A percentile compares a stretch with the other conserved stretches of the same genome.
These are phyloP conservation scores for Bos javanicus DNA, from an alignment of 2,113 vertebrate genomes.

Conservation along the genomic window DNA sequence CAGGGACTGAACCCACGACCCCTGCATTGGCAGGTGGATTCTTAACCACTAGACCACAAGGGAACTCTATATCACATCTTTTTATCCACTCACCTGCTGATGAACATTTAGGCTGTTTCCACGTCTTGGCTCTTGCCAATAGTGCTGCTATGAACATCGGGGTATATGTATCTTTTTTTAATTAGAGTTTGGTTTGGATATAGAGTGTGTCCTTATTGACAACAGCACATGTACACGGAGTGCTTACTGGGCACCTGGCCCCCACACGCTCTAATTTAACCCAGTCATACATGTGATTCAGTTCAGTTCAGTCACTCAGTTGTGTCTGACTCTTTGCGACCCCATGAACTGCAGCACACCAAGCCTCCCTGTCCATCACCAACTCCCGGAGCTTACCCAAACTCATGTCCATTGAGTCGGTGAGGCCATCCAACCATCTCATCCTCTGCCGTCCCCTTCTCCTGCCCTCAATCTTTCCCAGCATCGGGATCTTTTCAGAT, in stretches of 20 bases:
- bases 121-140: background rate
- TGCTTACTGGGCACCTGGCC: fast-evolving
- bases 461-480: background rate
- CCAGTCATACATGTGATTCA: background rate
- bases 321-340: fast-evolving
- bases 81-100: background rate
- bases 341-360: background rate
- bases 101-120: background rate
- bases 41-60: background rate
- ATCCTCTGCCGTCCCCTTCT: background rate
- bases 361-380: background rate
- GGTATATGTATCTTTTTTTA: background rate
- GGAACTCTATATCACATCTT: background rate
- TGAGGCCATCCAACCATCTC: background rate
- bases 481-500: background rate
- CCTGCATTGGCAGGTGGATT: background rate
- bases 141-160: background rate
- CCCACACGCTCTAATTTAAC: fast-evolving
- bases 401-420: background rate
- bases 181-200: background rate
- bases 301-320: background rate
- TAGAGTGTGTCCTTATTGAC: background rate
- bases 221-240: background rate
- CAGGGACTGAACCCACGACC: background rate
- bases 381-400: background rate